Conservation (phyloP, 2,113 vertebrate species). For the Coracopsis vasa region DNA sequence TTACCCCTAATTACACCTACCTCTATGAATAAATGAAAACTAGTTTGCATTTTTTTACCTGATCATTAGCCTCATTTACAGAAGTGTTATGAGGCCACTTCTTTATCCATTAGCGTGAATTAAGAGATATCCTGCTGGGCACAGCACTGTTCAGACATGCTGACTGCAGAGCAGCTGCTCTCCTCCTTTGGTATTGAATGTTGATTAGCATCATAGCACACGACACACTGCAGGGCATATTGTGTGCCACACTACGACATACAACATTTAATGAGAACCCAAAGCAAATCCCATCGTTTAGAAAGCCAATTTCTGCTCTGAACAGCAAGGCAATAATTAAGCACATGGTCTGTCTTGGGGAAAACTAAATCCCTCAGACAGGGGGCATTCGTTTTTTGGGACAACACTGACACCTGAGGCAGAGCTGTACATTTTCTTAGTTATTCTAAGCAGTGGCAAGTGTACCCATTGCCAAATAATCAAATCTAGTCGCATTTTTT, state of each 20-base stretch:
- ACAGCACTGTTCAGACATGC: conserved; percentile 31
- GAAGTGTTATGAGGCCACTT: conserved; percentile 11
- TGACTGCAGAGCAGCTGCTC: conserved; percentile 58
- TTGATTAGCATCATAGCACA: conserved; percentile 35
- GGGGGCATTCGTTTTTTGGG: background rate
- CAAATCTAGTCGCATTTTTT: background rate
- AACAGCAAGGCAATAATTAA: background rate
- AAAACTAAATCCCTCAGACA: background rate
- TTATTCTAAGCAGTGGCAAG: background rate
- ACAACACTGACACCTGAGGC: background rate
- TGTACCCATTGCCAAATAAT: background rate
- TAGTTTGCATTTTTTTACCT: conserved; percentile 39
- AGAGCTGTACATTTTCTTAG: background rate
- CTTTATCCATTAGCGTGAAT: background rate
- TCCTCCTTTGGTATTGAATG: conserved; percentile 23
- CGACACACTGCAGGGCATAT: conserved; percentile 31
- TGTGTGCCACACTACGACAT: background rate
- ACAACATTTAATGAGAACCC: conserved; percentile 18
- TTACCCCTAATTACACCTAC: conserved; percentile 42
- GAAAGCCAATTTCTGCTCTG: background rate
- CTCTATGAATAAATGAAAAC: conserved; percentile 32
- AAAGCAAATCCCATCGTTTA: background rate
- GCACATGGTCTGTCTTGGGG: background rate
- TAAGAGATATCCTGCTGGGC: conserved; percentile 29
- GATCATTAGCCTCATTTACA: conserved; percentile 4